A percentile compares a stretch with the other conserved stretches of the same genome.
Evolutionary conservation across 2,888 invertebrate genomes (phyloP).

Genomic region (Spodoptera littoralis): DNA sequence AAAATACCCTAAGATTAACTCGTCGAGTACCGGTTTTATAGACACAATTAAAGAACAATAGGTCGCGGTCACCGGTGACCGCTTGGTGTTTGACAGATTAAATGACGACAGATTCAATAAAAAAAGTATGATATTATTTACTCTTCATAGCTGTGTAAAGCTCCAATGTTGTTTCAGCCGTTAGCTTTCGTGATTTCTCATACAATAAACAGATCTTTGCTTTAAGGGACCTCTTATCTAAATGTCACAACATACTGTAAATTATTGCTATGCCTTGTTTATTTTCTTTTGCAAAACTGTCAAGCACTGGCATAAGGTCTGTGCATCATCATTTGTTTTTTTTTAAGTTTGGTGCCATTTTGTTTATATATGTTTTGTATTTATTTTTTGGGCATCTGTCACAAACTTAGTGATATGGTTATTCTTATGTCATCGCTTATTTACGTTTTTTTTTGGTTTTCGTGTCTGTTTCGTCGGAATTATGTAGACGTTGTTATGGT

Average conservation of each 20-base stretch:
- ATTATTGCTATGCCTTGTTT: slow-evolving; percentile 52
- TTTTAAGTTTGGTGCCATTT: neutral
- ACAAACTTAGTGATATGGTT: neutral
- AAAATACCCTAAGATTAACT: too few relatives aligned
- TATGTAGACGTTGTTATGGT: too few relatives aligned
- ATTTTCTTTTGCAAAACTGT: slow-evolving; percentile 37
- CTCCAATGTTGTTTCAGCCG: slow-evolving; percentile 48
- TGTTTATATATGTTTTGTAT: slow-evolving; percentile 11
- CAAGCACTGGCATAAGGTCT: slow-evolving; percentile 26
- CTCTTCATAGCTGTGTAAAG: slow-evolving; percentile 13
- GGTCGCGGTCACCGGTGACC: too few relatives aligned
- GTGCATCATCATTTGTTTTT: slow-evolving; percentile 18
- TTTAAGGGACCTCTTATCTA: slow-evolving; percentile 54
- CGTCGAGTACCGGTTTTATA: too few relatives aligned
- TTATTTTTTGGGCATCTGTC: neutral
- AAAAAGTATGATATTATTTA: neutral
- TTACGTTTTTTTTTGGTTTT: too few relatives aligned
- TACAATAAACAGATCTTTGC: slow-evolving; percentile 25
- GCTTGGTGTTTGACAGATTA: too few relatives aligned
- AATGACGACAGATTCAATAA: too few relatives aligned
- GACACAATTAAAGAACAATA: too few relatives aligned
- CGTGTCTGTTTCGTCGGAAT: too few relatives aligned
- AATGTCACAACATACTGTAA: slow-evolving; percentile 48
- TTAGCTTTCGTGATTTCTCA: slow-evolving; percentile 14
- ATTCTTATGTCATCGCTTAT: too few relatives aligned